Base-by-base conservation (phyloP, 2,797 vertebrate genomes). In the Nannoperca australis region DNA sequence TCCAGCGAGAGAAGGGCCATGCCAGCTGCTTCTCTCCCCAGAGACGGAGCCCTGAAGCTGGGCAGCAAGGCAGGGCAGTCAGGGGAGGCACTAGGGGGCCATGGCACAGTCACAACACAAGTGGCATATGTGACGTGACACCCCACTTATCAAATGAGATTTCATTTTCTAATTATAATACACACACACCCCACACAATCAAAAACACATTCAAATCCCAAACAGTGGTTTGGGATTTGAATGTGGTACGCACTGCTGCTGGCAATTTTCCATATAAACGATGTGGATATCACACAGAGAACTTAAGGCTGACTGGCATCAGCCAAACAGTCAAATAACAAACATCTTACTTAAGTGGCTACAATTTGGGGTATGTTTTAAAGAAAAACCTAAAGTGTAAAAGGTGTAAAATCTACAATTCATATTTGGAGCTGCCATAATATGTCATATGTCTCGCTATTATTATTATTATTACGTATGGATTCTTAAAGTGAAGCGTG, bases 41-140 rank as follows among this genome's bases (percentile, higher is more conserved):
- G 88, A 90, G 91, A 92, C 68, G 60, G 83, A 91, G 91, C 92
- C 91, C 93, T 76, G 90, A 86, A 94, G 89, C 89, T 91, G 92
- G 93, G 86, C 89, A 91, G 81, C 70, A 81, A 91, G 86, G 91
- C 89, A 91, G 84, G 78, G 74, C 45, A 84, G 89, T 76, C 70
- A 17, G 60, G 64, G 66, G 71, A 78, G 85, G 64, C 81, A 90
- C 70, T 32, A 64, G 22, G 59, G 75, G 85, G 81, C 76, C 64
- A 69, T 90, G 89, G 87, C 90, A 93, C 90, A 85, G 93, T 92
- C 94, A 92, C 92, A 96, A 96, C 96, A 89, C 84, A 82, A 91
- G 88, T 82, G 88, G 90, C 92, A 90, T 88, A 93, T 88, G 90
- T 85, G 88, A 88, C 45, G 73, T 71, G 87, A 89, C 86, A 91